phyloP scores from a whole-genome alignment of 2,797 vertebrate genomes.

The Myotis daubentonii region DNA sequence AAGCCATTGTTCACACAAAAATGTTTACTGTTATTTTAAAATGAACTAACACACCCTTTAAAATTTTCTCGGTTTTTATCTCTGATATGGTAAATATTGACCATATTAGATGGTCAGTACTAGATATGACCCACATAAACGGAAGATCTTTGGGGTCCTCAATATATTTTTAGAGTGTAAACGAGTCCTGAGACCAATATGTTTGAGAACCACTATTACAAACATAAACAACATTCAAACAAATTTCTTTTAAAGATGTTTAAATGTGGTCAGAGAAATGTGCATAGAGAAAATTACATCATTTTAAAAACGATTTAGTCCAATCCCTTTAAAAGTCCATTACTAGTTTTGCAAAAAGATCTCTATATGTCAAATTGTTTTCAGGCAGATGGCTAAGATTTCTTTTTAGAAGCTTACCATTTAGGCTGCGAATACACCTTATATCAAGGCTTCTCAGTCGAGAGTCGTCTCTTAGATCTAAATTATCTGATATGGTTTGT shows the following conservation, averaged over 20 bases:
- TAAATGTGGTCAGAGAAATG: conserved; percentile 22
- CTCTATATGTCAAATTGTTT: conserved; percentile 39
- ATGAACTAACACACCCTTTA: conserved; percentile 14
- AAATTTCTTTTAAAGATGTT: conserved; percentile 33
- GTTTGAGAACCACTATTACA: conserved; percentile 37
- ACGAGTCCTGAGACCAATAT: background rate
- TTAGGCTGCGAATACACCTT: conserved; percentile 97
- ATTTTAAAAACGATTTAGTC: conserved; percentile 34
- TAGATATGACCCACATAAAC: background rate
- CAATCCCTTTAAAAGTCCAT: background rate
- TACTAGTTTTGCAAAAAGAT: conserved; percentile 54
- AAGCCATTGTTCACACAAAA: conserved; percentile 12
- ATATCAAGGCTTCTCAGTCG: conserved; percentile 95
- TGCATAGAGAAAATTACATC: conserved; percentile 10
- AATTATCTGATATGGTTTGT: conserved; percentile 95
- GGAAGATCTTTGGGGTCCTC: background rate
- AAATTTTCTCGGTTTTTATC: conserved; percentile 33
- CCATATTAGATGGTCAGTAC: background rate
- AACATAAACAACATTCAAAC: conserved; percentile 35
- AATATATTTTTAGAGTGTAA: conserved; percentile 32
- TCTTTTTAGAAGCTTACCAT: conserved; percentile 88
- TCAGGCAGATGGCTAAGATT: conserved; percentile 50
- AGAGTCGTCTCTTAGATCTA: conserved; percentile 96
- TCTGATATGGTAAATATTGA: conserved; percentile 44
- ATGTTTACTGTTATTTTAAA: background rate